Evolutionary conservation across 1,140 invertebrate genomes (phyloP).

Genomic region (Pseudobourletiella spinata): DNA sequence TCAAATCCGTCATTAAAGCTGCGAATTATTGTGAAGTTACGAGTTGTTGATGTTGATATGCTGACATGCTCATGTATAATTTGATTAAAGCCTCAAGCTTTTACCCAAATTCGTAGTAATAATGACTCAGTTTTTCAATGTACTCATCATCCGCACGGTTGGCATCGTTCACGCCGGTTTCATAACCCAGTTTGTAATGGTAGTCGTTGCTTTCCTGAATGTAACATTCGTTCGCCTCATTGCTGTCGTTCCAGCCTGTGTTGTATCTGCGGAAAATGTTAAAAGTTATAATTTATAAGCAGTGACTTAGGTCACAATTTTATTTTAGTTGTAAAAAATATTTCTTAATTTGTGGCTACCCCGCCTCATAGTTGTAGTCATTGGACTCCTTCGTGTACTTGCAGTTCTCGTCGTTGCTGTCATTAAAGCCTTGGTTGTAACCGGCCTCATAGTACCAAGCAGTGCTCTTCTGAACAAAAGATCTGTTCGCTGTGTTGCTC

Average conservation of each 20-base stretch:
- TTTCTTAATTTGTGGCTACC: too few relatives aligned
- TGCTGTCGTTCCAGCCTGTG: neutral
- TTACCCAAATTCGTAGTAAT: neutral
- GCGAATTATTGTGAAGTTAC: too few relatives aligned
- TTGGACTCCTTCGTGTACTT: neutral
- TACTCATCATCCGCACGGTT: neutral
- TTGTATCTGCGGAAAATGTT: neutral
- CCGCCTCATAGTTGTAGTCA: neutral
- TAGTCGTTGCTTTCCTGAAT: neutral
- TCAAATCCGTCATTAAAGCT: neutral
- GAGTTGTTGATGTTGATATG: too few relatives aligned
- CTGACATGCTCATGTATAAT: too few relatives aligned
- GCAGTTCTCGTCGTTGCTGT: neutral
- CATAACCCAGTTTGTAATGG: neutral
- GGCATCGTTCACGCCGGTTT: neutral
- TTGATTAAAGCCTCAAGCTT: too few relatives aligned
- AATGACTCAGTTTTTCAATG: neutral
- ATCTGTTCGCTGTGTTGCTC: neutral
- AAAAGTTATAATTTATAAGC: too few relatives aligned
- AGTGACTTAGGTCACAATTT: too few relatives aligned
- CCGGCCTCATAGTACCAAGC: neutral
- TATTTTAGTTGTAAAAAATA: too few relatives aligned
- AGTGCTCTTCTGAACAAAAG: neutral
- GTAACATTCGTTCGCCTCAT: neutral
- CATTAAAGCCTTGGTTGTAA: neutral